phyloP scores from a whole-genome alignment of 1,140 invertebrate species.

The Drosophila ananassae region DNA sequence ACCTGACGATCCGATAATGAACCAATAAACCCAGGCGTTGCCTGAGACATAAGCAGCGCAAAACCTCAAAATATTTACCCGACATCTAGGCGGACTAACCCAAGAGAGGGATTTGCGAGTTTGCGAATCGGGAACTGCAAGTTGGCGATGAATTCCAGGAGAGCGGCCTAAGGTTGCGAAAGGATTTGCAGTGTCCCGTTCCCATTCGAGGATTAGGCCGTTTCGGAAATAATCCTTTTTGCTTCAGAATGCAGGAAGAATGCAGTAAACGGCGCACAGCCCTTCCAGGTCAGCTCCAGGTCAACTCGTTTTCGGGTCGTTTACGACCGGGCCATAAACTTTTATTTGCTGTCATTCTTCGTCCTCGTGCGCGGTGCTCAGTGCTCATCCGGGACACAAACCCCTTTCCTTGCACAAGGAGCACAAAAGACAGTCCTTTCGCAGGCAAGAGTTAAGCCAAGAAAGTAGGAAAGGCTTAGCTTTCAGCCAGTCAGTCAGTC shows the following conservation, averaged over 20 bases:
- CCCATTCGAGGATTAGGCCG: slow-evolving; percentile 52
- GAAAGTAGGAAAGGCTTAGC: slow-evolving; percentile 69
- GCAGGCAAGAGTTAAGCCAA: slow-evolving; percentile 68
- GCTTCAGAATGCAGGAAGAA: slow-evolving; percentile 68
- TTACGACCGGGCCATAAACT: slow-evolving; percentile 72
- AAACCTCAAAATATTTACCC: slow-evolving; percentile 80
- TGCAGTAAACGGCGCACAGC: slow-evolving; percentile 54
- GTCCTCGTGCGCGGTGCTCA: slow-evolving; percentile 53
- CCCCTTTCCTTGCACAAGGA: slow-evolving; percentile 53
- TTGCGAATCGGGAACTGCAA: slow-evolving; percentile 49
- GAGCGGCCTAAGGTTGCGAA: slow-evolving; percentile 41
- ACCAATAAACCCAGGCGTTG: slow-evolving; percentile 65
- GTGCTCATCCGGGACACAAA: slow-evolving; percentile 57
- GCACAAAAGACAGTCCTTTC: slow-evolving; percentile 14
- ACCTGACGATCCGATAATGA: slow-evolving; percentile 62
- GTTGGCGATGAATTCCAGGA: slow-evolving; percentile 52
- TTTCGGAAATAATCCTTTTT: slow-evolving; percentile 79
- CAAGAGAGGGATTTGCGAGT: slow-evolving; percentile 52
- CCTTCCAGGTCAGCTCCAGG: slow-evolving; percentile 26
- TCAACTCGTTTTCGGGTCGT: slow-evolving; percentile 55
- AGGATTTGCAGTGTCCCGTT: slow-evolving; percentile 56
- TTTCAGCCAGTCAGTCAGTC: slow-evolving; percentile 46
- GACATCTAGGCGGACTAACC: slow-evolving; percentile 50
- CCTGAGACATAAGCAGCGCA: slow-evolving; percentile 72
- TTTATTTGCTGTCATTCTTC: slow-evolving; percentile 78